Conservation (phyloP, 2,113 vertebrate species). For the Tympanuchus pallidicinctus region DNA sequence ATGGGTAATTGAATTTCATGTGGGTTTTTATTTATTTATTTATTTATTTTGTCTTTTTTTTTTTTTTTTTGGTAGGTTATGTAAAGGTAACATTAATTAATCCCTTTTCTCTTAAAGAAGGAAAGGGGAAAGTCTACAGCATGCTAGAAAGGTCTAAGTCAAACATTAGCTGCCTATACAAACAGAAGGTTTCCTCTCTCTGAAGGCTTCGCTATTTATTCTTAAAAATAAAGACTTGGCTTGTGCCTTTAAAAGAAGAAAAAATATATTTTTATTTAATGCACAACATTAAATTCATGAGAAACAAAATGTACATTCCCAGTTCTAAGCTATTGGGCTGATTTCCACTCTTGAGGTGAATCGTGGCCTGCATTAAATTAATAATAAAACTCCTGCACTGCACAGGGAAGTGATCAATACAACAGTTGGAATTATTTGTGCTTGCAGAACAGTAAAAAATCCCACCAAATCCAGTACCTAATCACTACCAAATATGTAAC, state of each 20-base stretch:
- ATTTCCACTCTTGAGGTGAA: neutral
- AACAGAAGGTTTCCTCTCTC: neutral
- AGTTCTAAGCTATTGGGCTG: neutral
- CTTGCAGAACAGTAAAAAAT: neutral
- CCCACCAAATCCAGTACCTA: neutral
- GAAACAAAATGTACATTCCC: neutral
- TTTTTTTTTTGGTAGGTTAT: neutral
- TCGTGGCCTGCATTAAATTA: neutral
- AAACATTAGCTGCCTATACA: neutral
- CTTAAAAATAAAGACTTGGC: neutral
- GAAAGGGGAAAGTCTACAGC: accelerated
- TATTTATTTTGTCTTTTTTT: too few species aligned
- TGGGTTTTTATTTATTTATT: too few species aligned
- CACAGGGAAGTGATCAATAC: neutral
- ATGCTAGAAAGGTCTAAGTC: neutral
- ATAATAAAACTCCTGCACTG: neutral
- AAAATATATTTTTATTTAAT: neutral
- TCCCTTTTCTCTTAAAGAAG: neutral
- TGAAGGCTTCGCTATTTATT: neutral
- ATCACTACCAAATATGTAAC: neutral
- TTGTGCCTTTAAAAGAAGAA: neutral
- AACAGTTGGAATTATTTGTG: neutral
- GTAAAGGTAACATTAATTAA: neutral
- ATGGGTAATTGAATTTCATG: neutral
- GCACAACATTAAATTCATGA: neutral